Percentiles rank a stretch among this genome's conserved stretches.
Evolutionary conservation across 2,113 vertebrate genomes (phyloP).

Genomic region (Microcebus ravelobensis): DNA sequence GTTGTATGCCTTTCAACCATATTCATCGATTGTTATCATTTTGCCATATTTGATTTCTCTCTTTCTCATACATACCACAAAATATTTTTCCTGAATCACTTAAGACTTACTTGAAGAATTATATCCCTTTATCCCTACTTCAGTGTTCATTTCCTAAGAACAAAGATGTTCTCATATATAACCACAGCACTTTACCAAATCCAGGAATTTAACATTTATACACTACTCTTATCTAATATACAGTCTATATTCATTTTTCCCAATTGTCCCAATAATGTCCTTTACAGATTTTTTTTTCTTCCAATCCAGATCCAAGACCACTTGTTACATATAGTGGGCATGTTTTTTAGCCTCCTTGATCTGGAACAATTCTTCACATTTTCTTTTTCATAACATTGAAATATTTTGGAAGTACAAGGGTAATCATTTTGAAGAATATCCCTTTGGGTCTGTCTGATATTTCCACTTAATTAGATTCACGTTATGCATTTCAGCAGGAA

Average conservation of each 20-base stretch:
- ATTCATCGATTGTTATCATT: not conserved
- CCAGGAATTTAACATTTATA: not conserved
- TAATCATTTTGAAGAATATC: slow-evolving; percentile 14
- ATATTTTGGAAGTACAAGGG: not conserved
- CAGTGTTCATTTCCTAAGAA: not conserved
- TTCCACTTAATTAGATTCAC: not conserved
- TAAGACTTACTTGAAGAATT: not conserved
- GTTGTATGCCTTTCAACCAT: not conserved
- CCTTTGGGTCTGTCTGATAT: not conserved
- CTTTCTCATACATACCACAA: not conserved
- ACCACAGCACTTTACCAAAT: not conserved
- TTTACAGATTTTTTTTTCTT: not conserved
- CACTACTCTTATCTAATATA: not conserved
- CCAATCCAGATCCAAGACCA: not conserved
- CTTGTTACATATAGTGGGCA: not conserved
- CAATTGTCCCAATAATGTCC: not conserved
- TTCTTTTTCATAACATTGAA: not conserved
- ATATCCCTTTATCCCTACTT: not conserved
- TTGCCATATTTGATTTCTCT: not conserved
- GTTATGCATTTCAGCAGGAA: not conserved
- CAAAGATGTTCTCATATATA: not conserved
- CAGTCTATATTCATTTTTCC: not conserved
- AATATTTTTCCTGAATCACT: not conserved
- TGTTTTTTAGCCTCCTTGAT: not conserved
- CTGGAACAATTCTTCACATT: not conserved